A percentile compares a stretch with the other conserved stretches of the same genome.
Conservation (phyloP, 1,140 invertebrate species). For the Saccostrea glomerata region DNA sequence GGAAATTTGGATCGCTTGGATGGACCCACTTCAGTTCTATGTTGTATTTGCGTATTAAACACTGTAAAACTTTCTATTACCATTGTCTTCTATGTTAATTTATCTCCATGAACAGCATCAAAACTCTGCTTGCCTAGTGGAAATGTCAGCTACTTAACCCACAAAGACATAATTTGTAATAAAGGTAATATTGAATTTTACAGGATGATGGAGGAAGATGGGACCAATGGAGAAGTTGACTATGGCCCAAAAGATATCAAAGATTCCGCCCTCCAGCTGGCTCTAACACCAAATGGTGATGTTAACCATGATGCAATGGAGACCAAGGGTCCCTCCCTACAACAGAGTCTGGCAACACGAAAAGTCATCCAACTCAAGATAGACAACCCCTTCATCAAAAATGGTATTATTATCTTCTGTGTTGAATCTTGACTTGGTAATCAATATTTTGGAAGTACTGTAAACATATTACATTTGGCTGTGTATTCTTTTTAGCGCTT, state of each 20-base stretch:
- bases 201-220: conserved; percentile 19
- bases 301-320: not conserved
- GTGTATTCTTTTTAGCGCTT: no score
- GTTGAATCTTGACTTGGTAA: no score
- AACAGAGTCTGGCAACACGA: not conserved
- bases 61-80: no score
- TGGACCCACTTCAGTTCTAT: no score
- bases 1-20: no score
- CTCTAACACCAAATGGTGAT: not conserved
- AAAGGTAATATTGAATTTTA: not conserved
- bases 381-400: conserved; percentile 30
- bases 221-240: conserved; percentile 8
- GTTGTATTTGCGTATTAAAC: no score
- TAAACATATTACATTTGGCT: no score
- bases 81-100: no score
- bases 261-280: not conserved
- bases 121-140: no score
- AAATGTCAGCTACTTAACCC: no score
- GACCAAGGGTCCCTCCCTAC: not conserved
- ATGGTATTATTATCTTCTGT: conserved; percentile 1
- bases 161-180: not conserved
- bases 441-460: no score
- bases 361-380: conserved; percentile 44
- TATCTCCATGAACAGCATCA: no score
- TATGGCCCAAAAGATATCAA: not conserved